A percentile compares a stretch with the other conserved stretches of the same genome.
These are phyloP conservation scores for Odontothrips loti DNA, from an alignment of 2,888 invertebrate species.

Conservation along the genomic window DNA sequence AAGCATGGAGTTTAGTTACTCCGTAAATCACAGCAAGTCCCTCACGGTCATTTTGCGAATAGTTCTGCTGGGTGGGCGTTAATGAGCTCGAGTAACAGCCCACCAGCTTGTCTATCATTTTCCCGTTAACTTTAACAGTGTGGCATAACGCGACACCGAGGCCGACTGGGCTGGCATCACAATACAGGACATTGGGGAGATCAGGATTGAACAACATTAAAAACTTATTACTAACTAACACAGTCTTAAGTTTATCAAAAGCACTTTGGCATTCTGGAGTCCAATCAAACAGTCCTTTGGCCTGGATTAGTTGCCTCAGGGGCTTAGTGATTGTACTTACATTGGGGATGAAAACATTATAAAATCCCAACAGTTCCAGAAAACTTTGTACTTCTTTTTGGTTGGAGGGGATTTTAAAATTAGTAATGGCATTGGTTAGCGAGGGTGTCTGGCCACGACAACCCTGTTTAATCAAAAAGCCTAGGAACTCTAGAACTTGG, in stretches of 20 bases:
- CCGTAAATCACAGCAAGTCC: background rate
- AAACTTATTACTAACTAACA: background rate
- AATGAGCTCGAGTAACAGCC: background rate
- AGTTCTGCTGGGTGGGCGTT: background rate
- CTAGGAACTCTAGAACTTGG: slow-evolving; percentile 15
- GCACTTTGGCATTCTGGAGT: background rate
- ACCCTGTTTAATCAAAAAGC: background rate
- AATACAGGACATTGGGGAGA: background rate
- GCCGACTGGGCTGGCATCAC: too few relatives aligned
- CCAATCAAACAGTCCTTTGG: background rate
- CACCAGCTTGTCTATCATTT: slow-evolving; percentile 23
- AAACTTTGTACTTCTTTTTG: background rate
- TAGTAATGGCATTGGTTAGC: background rate
- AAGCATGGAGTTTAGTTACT: background rate
- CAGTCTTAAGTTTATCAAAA: background rate
- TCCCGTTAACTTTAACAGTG: background rate
- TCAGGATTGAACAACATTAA: background rate
- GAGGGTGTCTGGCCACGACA: background rate
- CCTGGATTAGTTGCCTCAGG: background rate
- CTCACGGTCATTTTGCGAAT: background rate
- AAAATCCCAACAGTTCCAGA: background rate
- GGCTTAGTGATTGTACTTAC: background rate
- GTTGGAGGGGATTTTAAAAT: background rate
- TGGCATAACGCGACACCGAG: background rate
- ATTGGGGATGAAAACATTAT: background rate